Percentiles rank a stretch among this genome's conserved stretches.
phyloP scores from a whole-genome alignment of 2,888 invertebrate genomes.

The Cephus rjabovi region DNA sequence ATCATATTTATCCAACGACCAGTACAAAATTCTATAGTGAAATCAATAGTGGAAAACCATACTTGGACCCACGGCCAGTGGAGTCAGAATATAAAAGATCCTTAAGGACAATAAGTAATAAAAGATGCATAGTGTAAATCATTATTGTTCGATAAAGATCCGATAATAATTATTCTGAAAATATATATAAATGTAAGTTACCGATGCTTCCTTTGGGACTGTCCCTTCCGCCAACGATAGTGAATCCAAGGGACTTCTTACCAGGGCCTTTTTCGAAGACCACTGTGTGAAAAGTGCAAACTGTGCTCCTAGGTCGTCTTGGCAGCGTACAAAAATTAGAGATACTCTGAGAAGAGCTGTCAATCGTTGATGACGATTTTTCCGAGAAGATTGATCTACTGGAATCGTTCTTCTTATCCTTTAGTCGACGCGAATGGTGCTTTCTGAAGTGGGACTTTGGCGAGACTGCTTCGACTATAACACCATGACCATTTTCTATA shows the following conservation, averaged over 20 bases:
- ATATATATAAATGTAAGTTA: conserved; percentile 24
- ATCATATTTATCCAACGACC: neutral
- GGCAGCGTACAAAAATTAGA: conserved; percentile 81
- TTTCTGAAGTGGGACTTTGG: conserved; percentile 65
- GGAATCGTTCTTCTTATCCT: conserved; percentile 48
- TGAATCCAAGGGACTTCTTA: conserved; percentile 88
- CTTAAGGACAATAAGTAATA: neutral
- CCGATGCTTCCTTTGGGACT: conserved; percentile 85
- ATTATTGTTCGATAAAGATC: neutral
- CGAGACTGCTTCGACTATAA: conserved; percentile 64
- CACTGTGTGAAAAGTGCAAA: conserved; percentile 79
- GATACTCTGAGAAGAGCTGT: conserved; percentile 60
- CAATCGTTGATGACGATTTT: conserved; percentile 36
- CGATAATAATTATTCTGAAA: neutral
- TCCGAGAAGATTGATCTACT: conserved; percentile 51
- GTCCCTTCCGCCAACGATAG: conserved; percentile 88
- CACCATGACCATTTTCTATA: conserved; percentile 68
- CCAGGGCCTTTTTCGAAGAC: conserved; percentile 84
- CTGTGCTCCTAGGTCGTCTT: conserved; percentile 75
- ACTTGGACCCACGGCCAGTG: neutral
- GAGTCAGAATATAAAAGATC: neutral
- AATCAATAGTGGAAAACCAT: neutral
- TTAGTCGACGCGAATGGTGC: conserved; percentile 45
- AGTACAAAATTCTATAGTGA: neutral
- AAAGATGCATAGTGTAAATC: neutral